Evolutionary conservation across 2,113 vertebrate species (phyloP).

Genomic region (Drymodes brunneopygia): DNA sequence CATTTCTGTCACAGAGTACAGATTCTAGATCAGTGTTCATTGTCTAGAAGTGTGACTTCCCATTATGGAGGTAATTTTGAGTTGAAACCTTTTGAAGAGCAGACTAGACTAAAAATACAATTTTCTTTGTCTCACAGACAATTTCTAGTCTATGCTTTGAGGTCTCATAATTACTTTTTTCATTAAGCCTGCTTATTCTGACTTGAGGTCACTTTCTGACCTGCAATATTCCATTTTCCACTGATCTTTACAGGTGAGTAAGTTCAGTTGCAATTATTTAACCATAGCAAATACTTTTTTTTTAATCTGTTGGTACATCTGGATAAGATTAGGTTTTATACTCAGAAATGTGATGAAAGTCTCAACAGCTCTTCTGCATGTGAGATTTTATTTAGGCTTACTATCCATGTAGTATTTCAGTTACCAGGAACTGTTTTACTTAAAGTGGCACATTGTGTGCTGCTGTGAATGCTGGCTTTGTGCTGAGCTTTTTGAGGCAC

Average conservation of each 20-base stretch:
- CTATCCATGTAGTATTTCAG: neutral
- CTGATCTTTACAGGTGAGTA: neutral
- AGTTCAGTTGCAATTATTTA: neutral
- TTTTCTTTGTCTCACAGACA: neutral
- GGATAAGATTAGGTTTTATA: neutral
- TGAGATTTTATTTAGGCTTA: neutral
- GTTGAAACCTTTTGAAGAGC: neutral
- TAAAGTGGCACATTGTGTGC: neutral
- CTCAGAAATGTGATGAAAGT: neutral
- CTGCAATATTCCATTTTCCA: neutral
- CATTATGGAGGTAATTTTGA: neutral
- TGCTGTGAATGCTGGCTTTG: neutral
- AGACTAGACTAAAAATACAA: neutral
- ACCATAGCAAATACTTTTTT: neutral
- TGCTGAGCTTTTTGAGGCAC: neutral
- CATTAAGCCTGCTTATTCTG: neutral
- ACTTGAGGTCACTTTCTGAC: neutral
- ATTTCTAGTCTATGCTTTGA: neutral
- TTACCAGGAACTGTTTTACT: neutral
- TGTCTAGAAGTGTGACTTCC: neutral
- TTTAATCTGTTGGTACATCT: neutral
- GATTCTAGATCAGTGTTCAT: rapidly evolving
- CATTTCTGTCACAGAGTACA: neutral
- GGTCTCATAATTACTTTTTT: neutral
- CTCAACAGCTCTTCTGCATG: neutral